Evolutionary conservation across 2,113 vertebrate genomes (phyloP).

Genomic region (Micromys minutus): DNA sequence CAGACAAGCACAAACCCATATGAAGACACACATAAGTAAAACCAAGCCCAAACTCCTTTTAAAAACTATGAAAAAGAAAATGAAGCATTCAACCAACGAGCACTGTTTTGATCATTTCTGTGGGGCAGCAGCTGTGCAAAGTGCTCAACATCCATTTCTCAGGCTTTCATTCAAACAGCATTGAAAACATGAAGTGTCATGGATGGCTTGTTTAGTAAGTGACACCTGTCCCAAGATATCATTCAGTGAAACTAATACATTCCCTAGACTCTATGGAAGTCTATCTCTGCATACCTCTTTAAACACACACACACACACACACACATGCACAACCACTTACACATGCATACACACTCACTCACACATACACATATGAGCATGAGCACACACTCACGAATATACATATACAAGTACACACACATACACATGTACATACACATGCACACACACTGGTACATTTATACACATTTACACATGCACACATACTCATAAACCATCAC

Average conservation of each 20-base stretch:
- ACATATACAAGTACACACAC: background rate
- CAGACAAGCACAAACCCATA: background rate
- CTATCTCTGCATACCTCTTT: background rate
- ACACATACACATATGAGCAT: background rate
- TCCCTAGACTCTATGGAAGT: background rate
- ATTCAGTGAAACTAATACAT: background rate
- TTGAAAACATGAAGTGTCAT: background rate
- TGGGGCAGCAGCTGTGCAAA: background rate
- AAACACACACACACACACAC: too few species aligned
- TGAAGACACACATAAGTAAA: background rate
- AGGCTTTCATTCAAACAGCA: conserved; percentile 8
- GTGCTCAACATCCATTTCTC: background rate
- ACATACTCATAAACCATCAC: background rate
- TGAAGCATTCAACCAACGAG: background rate
- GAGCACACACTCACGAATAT: background rate
- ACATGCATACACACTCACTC: background rate
- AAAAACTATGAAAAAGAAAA: background rate
- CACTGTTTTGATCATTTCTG: background rate
- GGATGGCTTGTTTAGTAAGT: background rate
- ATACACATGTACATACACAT: background rate
- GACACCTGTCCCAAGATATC: background rate
- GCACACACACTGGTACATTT: background rate
- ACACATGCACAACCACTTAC: background rate
- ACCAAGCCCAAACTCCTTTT: background rate
- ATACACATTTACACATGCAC: background rate